A percentile compares a stretch with the other conserved stretches of the same genome.
phyloP scores from a whole-genome alignment of 2,113 vertebrate genomes.

The Piprites chloris region DNA sequence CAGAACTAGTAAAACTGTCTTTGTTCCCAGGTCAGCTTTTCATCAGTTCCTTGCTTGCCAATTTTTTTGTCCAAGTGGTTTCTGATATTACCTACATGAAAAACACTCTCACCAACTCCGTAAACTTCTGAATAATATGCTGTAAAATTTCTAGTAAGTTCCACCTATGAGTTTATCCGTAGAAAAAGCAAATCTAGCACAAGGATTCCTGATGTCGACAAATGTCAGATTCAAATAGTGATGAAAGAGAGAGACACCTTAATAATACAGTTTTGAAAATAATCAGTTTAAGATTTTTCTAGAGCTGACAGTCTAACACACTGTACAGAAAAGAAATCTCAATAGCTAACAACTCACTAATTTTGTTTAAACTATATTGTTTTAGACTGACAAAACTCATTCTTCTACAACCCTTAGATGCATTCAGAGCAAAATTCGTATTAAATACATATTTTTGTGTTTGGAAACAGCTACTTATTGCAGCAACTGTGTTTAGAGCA shows the following conservation, averaged over 20 bases:
- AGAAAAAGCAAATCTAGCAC: not conserved
- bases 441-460: not conserved
- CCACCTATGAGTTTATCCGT: not conserved
- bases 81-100: not conserved
- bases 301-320: not conserved
- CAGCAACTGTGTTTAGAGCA: not conserved
- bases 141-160: not conserved
- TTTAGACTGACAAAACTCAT: not conserved
- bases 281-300: not conserved
- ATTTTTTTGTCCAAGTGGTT: not conserved
- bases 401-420: not conserved
- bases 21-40: not conserved
- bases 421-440: not conserved
- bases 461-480: not conserved
- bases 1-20: not conserved
- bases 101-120: rapidly evolving
- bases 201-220: not conserved
- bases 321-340: not conserved
- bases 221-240: not conserved
- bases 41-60: not conserved
- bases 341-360: not conserved
- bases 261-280: not conserved
- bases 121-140: not conserved
- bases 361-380: not conserved
- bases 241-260: not conserved